Percentiles rank a stretch among this genome's conserved stretches.
Evolutionary conservation across 2,113 vertebrate species (phyloP).

Genomic region (Psammodynastes pulverulentus): DNA sequence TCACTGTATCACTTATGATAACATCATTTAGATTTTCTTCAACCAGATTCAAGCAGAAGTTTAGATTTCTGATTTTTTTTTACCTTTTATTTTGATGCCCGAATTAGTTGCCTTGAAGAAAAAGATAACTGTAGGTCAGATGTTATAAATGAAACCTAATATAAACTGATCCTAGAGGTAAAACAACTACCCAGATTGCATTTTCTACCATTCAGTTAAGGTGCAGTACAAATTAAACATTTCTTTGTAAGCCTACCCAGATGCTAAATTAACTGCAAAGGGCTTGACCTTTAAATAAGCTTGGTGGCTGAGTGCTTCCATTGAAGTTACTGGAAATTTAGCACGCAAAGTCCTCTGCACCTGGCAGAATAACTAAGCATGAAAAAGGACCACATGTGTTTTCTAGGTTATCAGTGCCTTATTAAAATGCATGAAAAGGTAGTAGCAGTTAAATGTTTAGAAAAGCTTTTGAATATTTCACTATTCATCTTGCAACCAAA

Average conservation of each 20-base stretch:
- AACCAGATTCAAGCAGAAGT: neutral
- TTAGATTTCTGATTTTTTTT: neutral
- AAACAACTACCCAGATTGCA: neutral
- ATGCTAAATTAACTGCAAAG: conserved; percentile 17
- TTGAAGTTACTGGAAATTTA: neutral
- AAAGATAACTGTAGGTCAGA: conserved; percentile 20
- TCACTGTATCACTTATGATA: neutral
- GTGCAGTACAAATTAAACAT: conserved; percentile 7
- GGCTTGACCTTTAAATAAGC: neutral
- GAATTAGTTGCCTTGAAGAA: conserved; percentile 5
- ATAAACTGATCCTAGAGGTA: conserved; percentile 8
- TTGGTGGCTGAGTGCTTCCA: neutral
- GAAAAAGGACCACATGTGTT: neutral
- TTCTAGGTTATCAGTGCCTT: conserved; percentile 6
- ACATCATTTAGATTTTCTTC: neutral
- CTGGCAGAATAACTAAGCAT: neutral
- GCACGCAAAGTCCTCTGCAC: neutral
- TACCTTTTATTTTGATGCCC: neutral
- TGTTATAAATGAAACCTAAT: neutral
- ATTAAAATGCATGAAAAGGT: conserved; percentile 26
- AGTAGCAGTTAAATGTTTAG: conserved; percentile 10
- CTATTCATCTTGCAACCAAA: neutral
- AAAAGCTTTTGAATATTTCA: neutral
- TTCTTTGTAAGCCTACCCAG: conserved; percentile 4
- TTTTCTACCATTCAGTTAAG: conserved; percentile 3